phyloP scores from a whole-genome alignment of 2,797 vertebrate genomes.

The Myotis pilosus region DNA sequence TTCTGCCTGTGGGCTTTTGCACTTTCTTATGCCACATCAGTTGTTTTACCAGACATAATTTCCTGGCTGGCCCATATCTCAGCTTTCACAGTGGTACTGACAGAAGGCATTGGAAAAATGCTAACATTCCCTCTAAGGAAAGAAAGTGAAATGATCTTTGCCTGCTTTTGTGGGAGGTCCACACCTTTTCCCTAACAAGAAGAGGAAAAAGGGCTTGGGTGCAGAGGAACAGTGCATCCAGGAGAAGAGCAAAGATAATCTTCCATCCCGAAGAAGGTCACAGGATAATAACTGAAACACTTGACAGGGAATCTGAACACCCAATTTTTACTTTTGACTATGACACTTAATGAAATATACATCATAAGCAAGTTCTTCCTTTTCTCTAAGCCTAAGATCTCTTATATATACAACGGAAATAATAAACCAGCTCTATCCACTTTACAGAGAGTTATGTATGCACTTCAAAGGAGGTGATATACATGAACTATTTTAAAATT shows the following conservation, averaged over 20 bases:
- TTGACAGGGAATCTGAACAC: not conserved
- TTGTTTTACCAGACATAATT: not conserved
- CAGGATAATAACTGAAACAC: not conserved
- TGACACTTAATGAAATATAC: not conserved
- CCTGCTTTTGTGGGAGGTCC: not conserved
- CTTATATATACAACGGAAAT: not conserved
- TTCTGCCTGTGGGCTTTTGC: not conserved
- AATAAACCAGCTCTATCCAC: not conserved
- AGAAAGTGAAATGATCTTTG: not conserved
- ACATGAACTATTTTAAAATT: not conserved
- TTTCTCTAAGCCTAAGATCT: not conserved
- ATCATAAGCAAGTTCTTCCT: not conserved
- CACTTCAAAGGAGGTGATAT: not conserved
- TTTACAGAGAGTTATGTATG: not conserved
- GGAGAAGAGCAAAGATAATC: not conserved
- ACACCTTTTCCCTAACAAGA: not conserved
- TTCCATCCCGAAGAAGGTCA: not conserved
- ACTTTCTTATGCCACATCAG: not conserved
- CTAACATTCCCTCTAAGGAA: not conserved
- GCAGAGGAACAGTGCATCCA: not conserved
- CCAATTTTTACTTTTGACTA: not conserved
- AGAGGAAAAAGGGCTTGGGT: not conserved
- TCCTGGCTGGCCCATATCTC: not conserved
- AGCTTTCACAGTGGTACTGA: not conserved
- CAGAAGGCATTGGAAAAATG: not conserved